Base-by-base conservation (phyloP, 2,797 vertebrate genomes). In the Sebastes aleutianus region DNA sequence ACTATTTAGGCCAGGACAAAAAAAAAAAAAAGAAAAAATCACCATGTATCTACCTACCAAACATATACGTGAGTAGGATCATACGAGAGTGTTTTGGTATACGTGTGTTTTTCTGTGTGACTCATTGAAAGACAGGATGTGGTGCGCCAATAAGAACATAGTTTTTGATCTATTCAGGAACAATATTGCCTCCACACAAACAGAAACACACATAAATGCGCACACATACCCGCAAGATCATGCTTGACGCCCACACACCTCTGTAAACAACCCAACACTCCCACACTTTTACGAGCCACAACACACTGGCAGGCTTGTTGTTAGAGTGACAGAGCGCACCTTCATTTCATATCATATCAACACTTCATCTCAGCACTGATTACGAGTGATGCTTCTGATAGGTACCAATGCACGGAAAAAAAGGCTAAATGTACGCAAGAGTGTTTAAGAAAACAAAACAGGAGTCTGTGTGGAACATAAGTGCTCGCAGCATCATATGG, bases 71-170 rank as follows among this genome's bases (percentile, higher is more conserved):
- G 72, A 84, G 66, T 18, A 56, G 16, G 62, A 80, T 86, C 22
- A 10, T 79, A 71, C 54, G 70, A 39, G 53, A 50, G 57, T 67
- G 61, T 79, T 82, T 78, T 57, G 50, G 54, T 86, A 54, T 6
- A 16, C 68, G 57, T 39, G 53, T 89, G 83, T 85, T 86, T 86
- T 73, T 88, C 80, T 82, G 63, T 91, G 80, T 85, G 88, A 89
- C 85, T 90, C 88, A 91, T 82, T 92, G 82, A 89, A 80, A 83
- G 85, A 87, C 89, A 90, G 92, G 92, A 94, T 91, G 90, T 89
- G 92, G 93, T 89, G 80, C 22, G 4, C 89, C 89, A 84, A 71
- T 65, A 59, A 77, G 85, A 91, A 85, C 87, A 66, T 36, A 34
- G 76, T 84, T 88, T 90, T 87, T 89, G 67, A 89, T 84, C 80